Evolutionary conservation across 2,888 invertebrate species (phyloP), one percentile per base, ranked within the genome.

Genomic region (Aphodius granarius): DNA sequence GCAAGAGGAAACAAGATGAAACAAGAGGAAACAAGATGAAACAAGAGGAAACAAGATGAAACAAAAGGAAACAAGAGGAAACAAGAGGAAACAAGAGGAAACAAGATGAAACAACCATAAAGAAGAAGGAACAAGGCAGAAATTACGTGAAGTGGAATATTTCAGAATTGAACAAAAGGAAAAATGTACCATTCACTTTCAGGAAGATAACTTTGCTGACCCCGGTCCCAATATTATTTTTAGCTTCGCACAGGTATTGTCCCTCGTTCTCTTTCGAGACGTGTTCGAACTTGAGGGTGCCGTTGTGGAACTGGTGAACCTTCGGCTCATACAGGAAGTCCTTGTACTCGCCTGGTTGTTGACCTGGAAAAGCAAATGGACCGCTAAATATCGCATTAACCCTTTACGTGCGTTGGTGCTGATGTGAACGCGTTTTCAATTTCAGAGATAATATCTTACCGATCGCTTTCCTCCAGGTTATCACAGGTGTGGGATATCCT

Each of bases 211-310:
- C 94, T 88, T 97, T 97, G 89, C 97, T 97, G 76, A 97, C 92
- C 13, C 96, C 97, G 16, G 95, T 93, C 0, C 96, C 97, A 79
- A 97, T 95, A 81, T 94, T 95, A 85, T 97, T 97, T 83, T 95
- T 93, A n/a, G 96, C 96, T 85, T 97, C 96, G 87, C 97, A 97
- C 73, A 97, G 90, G 86, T 96, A 97, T 86, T 95, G 94, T 0
- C 97, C 96, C 87, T 96, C 96, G 85, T 94, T 95, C 83, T 94
- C 94, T 87, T 96, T 96, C 81, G 93, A 93, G 72, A 96, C 93
- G 84, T 93, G 92, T 82, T 93, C 92, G 86, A 96, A 96, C 79
- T 93, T 91, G 79, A 96, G 89, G 13, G 96, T 95, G 21, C 96
- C 96, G 85, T 96, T 96, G 81, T 93, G 92, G 82, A 94, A 92